Base-by-base conservation (phyloP, 2,113 vertebrate genomes). In the Chrysemys picta region DNA sequence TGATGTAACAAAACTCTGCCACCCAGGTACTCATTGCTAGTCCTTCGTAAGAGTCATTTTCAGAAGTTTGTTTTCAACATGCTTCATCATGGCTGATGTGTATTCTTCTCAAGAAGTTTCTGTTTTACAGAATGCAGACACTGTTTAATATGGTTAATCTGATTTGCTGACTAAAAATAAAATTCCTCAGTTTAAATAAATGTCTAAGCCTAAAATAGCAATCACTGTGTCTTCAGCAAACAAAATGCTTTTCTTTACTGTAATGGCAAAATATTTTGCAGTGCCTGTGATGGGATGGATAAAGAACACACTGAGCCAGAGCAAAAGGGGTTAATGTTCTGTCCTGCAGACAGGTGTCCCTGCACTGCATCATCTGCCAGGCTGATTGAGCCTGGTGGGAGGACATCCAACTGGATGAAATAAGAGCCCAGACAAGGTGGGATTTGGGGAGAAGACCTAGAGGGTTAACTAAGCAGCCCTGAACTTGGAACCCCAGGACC, bases 61-160 rank as follows among this genome's bases (percentile, higher is more conserved):
- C 92, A 82, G 94, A 95, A 91, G 84, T 27, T 93, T 97, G 95
- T 94, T 80, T 29, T 95, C 35, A 92, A 25, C 80, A 69, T 96
- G 93, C 96, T 97, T 97, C 35, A 96, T 96, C 35, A 95, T 96
- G 95, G 96, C 93, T 95, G 94, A 97, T 80, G 92, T 69, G 91
- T 87, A 94, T 82, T 95, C 76, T 62, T 89, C 89, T 56, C 4
- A 45, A 96, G 91, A 95, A 92, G 93, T 80, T 52, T 82, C 78
- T 89, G 85, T 84, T 92, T 96, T 93, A 96, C 93, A 97, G 92
- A 96, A 85, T 24, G 5, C 57, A 17, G 29, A 35, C 81, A 45
- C 80, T 95, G 95, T 95, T 97, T 95, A 93, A 92, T 92, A 62
- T 42, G 65, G 89, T 89, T 95, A 88, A 92, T 69, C 54, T 80